phyloP scores from a whole-genome alignment of 2,888 invertebrate genomes.

The Nomada fabriciana region DNA sequence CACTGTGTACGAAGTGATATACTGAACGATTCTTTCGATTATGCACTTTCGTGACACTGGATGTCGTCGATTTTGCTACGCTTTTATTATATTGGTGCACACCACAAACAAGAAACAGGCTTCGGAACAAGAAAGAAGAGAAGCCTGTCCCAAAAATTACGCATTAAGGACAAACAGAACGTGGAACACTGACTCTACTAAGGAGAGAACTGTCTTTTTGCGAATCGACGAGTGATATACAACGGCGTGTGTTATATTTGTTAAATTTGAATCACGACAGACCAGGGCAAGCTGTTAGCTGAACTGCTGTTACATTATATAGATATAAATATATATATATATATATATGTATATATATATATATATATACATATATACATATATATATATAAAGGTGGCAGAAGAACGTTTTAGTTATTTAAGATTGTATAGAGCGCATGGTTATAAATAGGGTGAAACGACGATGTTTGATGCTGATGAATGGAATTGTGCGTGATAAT shows the following conservation, averaged over 20 bases:
- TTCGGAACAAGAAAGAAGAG: not conserved
- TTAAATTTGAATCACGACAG: conserved; percentile 46
- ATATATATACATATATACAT: conserved; percentile 61
- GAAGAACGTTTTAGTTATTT: conserved; percentile 71
- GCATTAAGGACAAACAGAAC: not conserved
- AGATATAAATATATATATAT: conserved; percentile 62
- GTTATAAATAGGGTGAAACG: conserved; percentile 72
- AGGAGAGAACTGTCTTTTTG: conserved; percentile 19
- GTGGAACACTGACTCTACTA: not conserved
- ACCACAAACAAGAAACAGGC: conserved; percentile 1
- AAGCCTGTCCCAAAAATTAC: conserved; percentile 7
- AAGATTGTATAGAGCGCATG: conserved; percentile 79
- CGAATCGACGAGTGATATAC: conserved; percentile 22
- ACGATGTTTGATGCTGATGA: conserved; percentile 24
- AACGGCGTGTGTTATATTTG: conserved; percentile 55
- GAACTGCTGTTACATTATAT: conserved; percentile 57
- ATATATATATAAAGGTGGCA: conserved; percentile 67
- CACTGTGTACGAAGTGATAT: conserved; percentile 97
- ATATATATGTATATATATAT: conserved; percentile 64
- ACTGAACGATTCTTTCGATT: conserved; percentile 85
- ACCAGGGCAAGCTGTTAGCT: not conserved
- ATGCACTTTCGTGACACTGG: conserved; percentile 4
- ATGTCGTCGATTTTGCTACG: conserved; percentile 35
- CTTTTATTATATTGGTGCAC: conserved; percentile 24
- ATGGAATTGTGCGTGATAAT: conserved; percentile 20